These are phyloP conservation scores for Lysiphlebus fabarum DNA, from an alignment of 1,140 invertebrate species.

Conservation along the genomic window DNA sequence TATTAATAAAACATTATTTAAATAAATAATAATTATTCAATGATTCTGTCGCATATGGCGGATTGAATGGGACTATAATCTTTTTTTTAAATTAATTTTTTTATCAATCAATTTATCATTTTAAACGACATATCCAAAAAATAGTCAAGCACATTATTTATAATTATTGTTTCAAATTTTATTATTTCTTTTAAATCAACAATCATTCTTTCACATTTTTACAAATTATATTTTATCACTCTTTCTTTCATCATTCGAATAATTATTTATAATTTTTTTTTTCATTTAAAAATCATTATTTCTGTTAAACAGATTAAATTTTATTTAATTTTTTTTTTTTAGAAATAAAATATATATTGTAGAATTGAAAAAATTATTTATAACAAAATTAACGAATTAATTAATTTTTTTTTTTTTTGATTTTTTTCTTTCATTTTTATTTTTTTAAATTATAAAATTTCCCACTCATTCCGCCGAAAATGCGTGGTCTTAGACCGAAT, in stretches of 20 bases:
- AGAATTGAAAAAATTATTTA: too few species aligned
- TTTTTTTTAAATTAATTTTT: constrained; percentile 3
- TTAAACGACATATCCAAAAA: constrained; percentile 4
- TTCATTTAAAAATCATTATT: background rate
- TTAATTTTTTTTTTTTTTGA: constrained; percentile 3
- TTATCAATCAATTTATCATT: constrained; percentile 3
- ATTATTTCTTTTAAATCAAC: too few species aligned
- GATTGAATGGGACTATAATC: constrained; percentile 32
- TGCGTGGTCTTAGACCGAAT: constrained; percentile 47
- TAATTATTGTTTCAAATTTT: too few species aligned
- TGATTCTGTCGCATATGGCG: constrained; percentile 38
- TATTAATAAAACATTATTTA: constrained; percentile 53
- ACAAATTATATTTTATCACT: too few species aligned
- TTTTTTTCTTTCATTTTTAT: too few species aligned
- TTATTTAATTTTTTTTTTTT: too few species aligned
- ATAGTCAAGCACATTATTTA: too few species aligned
- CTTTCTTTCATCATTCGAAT: too few species aligned
- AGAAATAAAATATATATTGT: too few species aligned
- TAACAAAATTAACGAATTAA: background rate
- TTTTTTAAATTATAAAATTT: constrained; percentile 18
- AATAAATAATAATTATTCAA: constrained; percentile 42
- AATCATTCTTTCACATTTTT: too few species aligned
- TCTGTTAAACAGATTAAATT: too few species aligned
- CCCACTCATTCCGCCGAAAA: constrained; percentile 44
- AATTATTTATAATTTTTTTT: background rate